A percentile compares a stretch with the other conserved stretches of the same genome.
Evolutionary conservation across 2,888 invertebrate genomes (phyloP).

Genomic region (Zelleria hepariella): DNA sequence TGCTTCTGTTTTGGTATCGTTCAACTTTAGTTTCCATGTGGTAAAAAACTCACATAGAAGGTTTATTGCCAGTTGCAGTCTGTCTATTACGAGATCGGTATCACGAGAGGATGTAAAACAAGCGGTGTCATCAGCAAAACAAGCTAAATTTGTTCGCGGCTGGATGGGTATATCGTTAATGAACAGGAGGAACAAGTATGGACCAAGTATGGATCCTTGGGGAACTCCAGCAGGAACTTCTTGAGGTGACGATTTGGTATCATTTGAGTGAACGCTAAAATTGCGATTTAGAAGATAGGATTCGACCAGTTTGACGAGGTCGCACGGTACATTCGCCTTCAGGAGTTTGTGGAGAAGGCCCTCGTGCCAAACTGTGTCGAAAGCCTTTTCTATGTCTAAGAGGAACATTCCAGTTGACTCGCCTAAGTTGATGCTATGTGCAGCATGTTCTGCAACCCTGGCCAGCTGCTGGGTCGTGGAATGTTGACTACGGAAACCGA

Average conservation of each 20-base stretch:
- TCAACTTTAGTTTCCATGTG: conserved; percentile 11
- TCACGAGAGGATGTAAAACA: conserved; percentile 8
- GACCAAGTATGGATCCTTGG: conserved; percentile 10
- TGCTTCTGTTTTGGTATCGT: conserved; percentile 8
- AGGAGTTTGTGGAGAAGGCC: conserved; percentile 2
- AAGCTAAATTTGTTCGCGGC: conserved; percentile 5
- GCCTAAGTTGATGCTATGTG: too few relatives aligned
- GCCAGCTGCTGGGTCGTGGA: too few relatives aligned
- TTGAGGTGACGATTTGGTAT: neutral
- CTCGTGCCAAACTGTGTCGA: too few relatives aligned
- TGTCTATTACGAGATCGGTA: conserved; percentile 4
- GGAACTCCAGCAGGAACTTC: neutral
- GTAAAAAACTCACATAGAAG: conserved; percentile 2
- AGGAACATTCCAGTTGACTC: too few relatives aligned
- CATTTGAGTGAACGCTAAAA: conserved; percentile 1
- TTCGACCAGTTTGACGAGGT: neutral
- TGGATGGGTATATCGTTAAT: conserved; percentile 6
- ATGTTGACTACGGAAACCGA: too few relatives aligned
- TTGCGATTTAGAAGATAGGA: conserved; percentile 1
- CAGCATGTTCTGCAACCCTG: too few relatives aligned
- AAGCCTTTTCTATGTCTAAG: too few relatives aligned
- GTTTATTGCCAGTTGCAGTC: conserved; percentile 7
- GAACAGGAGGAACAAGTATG: conserved; percentile 8
- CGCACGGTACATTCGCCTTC: neutral
- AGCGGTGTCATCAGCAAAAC: conserved; percentile 12